Evolutionary conservation across 2,888 invertebrate genomes (phyloP).

Genomic region (Gandaritis pyraliata): DNA sequence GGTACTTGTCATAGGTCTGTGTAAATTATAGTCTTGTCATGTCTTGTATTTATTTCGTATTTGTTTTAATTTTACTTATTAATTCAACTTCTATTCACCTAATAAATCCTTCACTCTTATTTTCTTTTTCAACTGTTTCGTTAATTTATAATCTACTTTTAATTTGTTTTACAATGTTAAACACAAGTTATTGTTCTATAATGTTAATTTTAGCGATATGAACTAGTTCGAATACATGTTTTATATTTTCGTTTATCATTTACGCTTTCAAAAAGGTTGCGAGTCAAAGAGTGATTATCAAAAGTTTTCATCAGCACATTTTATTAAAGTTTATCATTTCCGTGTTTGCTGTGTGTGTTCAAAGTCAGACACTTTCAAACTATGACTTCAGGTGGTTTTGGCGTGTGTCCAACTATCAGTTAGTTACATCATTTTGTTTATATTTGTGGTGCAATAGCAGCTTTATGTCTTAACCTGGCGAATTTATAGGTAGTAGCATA

Average conservation of each 20-base stretch:
- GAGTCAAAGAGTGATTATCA: conserved; percentile 9
- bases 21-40: conserved; percentile 28
- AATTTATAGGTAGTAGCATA: conserved; percentile 6
- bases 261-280: neutral
- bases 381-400: conserved; percentile 29
- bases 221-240: too few relatives aligned
- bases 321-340: conserved; percentile 26
- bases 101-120: too few relatives aligned
- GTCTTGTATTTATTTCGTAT: neutral
- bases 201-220: too few relatives aligned
- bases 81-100: neutral
- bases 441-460: conserved; percentile 21
- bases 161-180: too few relatives aligned
- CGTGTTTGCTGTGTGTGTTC: too few relatives aligned
- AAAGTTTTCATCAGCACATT: conserved; percentile 19
- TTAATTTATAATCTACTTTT: too few relatives aligned
- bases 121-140: too few relatives aligned
- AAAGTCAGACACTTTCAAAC: neutral
- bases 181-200: too few relatives aligned
- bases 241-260: neutral
- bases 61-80: neutral
- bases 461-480: conserved; percentile 10
- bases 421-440: conserved; percentile 28
- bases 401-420: conserved; percentile 23
- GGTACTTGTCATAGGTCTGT: conserved; percentile 23